Evolutionary conservation across 2,888 invertebrate species (phyloP).

Genomic region (Scotopteryx bipunctaria): DNA sequence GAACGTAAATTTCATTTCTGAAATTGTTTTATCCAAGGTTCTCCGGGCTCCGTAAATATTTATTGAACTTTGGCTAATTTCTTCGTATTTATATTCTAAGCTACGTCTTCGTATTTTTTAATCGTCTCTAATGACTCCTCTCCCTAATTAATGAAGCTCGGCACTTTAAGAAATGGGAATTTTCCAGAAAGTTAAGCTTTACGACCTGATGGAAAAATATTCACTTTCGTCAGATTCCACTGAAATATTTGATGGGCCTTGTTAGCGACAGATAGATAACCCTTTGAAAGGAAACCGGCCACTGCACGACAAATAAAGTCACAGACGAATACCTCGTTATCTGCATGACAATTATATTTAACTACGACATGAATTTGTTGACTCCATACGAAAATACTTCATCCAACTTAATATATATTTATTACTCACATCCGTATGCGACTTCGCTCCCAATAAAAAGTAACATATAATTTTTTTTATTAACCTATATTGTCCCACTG

Average conservation of each 20-base stretch:
- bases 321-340: not conserved
- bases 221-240: slow-evolving; percentile 21
- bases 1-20: slow-evolving; percentile 24
- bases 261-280: slow-evolving; percentile 20
- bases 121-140: slow-evolving; percentile 72
- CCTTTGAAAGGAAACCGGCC: slow-evolving; percentile 14
- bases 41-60: slow-evolving; percentile 19
- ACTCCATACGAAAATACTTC: too few relatives aligned
- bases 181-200: slow-evolving; percentile 54
- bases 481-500: too few relatives aligned
- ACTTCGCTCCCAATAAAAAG: too few relatives aligned
- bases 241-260: slow-evolving; percentile 1
- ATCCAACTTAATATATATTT: too few relatives aligned
- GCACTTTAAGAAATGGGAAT: slow-evolving; percentile 62
- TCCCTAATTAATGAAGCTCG: slow-evolving; percentile 72
- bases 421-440: too few relatives aligned
- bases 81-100: slow-evolving; percentile 63
- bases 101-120: slow-evolving; percentile 63
- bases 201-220: slow-evolving; percentile 28
- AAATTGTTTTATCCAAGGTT: slow-evolving; percentile 24
- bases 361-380: too few relatives aligned
- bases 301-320: slow-evolving; percentile 9
- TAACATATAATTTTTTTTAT: too few relatives aligned
- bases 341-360: too few relatives aligned
- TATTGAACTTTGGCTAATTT: slow-evolving; percentile 39